Evolutionary conservation across 2,888 invertebrate genomes (phyloP).

Genomic region (Ochropacha duplaris): DNA sequence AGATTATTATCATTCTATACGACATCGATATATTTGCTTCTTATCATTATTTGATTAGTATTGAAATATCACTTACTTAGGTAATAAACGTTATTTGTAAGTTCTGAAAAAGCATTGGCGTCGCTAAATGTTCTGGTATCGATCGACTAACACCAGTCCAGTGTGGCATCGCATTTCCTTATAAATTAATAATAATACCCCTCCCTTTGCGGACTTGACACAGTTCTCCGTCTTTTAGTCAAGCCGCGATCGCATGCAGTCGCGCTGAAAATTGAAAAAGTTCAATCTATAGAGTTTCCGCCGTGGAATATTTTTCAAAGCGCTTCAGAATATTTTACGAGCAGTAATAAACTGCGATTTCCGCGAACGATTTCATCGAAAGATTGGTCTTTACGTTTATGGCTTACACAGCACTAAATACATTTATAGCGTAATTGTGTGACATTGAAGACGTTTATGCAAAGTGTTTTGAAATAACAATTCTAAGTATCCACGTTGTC

Average conservation of each 20-base stretch:
- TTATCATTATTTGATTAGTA: too few species aligned
- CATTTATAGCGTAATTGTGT: background rate
- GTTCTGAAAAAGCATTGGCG: background rate
- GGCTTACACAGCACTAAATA: background rate
- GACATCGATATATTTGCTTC: too few species aligned
- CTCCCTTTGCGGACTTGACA: conserved; percentile 2
- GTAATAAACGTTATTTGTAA: background rate
- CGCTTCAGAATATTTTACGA: conserved; percentile 8
- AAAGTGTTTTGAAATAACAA: background rate
- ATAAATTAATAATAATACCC: conserved; percentile 23
- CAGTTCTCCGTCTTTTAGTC: conserved; percentile 12
- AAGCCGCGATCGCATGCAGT: conserved; percentile 15
- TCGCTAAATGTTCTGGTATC: background rate
- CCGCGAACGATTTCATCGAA: background rate
- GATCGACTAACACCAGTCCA: background rate
- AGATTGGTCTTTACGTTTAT: background rate
- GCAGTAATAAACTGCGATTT: background rate
- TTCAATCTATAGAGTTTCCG: conserved; percentile 8
- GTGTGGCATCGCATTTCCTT: conserved; percentile 18
- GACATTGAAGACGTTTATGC: background rate
- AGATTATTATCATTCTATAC: too few species aligned
- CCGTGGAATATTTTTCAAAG: conserved; percentile 13
- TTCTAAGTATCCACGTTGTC: background rate
- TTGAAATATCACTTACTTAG: background rate
- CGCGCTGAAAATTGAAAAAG: conserved; percentile 26